These are phyloP conservation scores for Hemiprocne comata DNA, from an alignment of 2,113 vertebrate genomes.

Conservation along the genomic window DNA sequence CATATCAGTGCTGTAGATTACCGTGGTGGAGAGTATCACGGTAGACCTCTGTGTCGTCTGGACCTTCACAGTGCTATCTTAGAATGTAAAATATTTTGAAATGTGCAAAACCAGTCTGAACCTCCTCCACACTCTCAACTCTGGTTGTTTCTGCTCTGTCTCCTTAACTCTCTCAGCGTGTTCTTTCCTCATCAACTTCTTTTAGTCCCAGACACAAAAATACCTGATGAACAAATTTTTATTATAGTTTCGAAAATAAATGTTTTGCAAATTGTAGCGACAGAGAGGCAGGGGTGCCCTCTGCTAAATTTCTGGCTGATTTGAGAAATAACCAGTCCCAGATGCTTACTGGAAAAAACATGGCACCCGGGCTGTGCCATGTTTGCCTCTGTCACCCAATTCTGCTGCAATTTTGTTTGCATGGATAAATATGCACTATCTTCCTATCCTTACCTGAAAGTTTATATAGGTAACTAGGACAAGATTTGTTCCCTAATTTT, in stretches of 20 bases:
- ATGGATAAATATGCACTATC: neutral
- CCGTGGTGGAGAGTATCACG: accelerated
- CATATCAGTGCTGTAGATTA: neutral
- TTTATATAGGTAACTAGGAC: neutral
- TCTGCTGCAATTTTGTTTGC: neutral
- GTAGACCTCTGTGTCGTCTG: neutral
- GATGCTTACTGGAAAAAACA: neutral
- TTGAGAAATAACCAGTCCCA: neutral
- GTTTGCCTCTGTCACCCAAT: neutral
- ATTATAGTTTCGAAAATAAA: neutral
- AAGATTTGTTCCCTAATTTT: neutral
- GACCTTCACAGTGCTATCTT: slow-evolving; percentile 11
- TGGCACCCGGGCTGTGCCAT: accelerated
- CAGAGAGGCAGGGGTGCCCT: neutral
- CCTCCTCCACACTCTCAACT: neutral
- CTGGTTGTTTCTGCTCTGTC: neutral
- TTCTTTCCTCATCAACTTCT: neutral
- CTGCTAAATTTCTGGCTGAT: neutral
- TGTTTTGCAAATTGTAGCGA: neutral
- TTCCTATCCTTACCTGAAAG: neutral
- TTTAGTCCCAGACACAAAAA: neutral
- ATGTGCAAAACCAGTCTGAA: neutral
- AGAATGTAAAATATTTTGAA: slow-evolving; percentile 48
- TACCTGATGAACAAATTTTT: neutral
- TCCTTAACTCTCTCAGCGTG: slow-evolving; percentile 16